These are phyloP conservation scores for Pyrgilauda ruficollis DNA, from an alignment of 2,113 vertebrate genomes.

Conservation along the genomic window DNA sequence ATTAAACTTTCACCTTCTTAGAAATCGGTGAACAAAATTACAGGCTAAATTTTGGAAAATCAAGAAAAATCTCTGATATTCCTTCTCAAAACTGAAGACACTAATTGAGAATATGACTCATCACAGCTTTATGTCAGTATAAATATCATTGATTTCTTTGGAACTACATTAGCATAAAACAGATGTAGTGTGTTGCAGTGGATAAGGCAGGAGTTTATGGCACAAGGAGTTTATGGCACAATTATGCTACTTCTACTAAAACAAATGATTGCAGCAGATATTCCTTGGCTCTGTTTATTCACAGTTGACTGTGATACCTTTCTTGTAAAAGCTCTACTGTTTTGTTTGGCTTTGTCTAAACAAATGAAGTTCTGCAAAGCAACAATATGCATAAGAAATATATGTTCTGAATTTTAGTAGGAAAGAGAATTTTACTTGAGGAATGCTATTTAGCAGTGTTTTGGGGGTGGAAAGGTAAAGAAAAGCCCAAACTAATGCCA, in stretches of 20 bases:
- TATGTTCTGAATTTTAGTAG: neutral
- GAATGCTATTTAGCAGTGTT: neutral
- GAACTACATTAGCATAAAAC: neutral
- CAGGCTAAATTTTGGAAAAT: neutral
- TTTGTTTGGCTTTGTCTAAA: neutral
- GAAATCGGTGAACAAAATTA: neutral
- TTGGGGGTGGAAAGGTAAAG: neutral
- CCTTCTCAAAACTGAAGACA: neutral
- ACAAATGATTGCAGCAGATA: slow-evolving; percentile 16
- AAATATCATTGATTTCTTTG: slow-evolving; percentile 28
- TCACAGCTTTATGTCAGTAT: neutral
- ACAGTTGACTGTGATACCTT: neutral
- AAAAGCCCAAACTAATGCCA: rapidly evolving
- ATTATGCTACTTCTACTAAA: slow-evolving; percentile 11
- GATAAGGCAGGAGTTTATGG: neutral
- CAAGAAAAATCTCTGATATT: neutral
- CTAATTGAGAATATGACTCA: slow-evolving; percentile 21
- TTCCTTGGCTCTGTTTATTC: neutral
- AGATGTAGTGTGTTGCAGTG: neutral
- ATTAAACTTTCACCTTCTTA: neutral
- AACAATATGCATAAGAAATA: neutral
- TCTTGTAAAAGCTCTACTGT: neutral
- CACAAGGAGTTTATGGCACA: neutral
- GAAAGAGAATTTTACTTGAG: neutral
- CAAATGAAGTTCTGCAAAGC: neutral